These are phyloP conservation scores for Eupithecia tripunctaria DNA, from an alignment of 2,888 invertebrate species.

Conservation along the genomic window DNA sequence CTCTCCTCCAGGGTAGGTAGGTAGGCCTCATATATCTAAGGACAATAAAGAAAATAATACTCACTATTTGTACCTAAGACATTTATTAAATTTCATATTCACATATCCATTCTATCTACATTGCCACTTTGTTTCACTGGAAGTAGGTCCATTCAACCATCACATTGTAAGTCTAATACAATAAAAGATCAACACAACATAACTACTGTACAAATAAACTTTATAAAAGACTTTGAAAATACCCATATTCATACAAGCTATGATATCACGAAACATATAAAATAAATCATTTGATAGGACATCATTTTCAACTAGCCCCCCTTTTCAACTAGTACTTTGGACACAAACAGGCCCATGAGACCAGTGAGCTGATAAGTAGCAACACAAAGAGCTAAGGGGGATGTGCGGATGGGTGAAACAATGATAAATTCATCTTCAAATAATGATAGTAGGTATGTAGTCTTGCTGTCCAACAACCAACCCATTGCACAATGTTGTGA, in stretches of 20 bases:
- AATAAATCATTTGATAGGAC: neutral
- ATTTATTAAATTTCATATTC: conserved; percentile 58
- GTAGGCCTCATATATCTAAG: neutral
- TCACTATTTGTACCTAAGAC: conserved; percentile 50
- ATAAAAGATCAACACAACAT: conserved; percentile 40
- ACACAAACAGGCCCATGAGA: neutral
- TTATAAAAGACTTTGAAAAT: neutral
- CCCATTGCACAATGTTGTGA: conserved; percentile 5
- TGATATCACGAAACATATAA: neutral
- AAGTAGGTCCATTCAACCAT: conserved; percentile 52
- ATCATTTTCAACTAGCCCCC: neutral
- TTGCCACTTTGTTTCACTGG: conserved; percentile 71
- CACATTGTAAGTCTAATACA: conserved; percentile 15
- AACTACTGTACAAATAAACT: conserved; percentile 25
- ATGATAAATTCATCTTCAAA: neutral
- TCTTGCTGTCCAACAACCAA: neutral
- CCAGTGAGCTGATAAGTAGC: neutral
- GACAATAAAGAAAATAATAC: neutral
- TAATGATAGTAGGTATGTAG: neutral
- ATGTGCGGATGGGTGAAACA: neutral
- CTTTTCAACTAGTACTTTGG: neutral
- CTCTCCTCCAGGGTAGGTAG: neutral
- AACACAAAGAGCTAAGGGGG: neutral
- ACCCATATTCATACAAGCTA: neutral
- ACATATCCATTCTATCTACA: conserved; percentile 67